Conservation (phyloP, 2,113 vertebrate species). For the Tinamus guttatus region DNA sequence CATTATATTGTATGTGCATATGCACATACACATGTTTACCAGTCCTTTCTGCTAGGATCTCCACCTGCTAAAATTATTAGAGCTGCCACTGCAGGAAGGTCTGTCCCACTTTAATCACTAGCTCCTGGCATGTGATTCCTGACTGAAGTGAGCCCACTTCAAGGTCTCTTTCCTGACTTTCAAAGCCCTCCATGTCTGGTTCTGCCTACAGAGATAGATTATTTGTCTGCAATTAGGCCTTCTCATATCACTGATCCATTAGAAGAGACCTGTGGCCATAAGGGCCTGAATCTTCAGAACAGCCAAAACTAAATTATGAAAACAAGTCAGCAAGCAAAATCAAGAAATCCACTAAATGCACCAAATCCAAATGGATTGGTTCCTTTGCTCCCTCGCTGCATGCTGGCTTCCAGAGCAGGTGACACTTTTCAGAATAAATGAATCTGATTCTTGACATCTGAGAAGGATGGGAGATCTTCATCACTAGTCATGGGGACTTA, state of each 20-base stretch:
- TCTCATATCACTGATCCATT: not conserved
- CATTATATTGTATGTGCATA: not conserved
- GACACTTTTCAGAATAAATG: not conserved
- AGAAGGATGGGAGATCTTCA: not conserved
- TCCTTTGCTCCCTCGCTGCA: not conserved
- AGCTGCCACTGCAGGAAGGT: not conserved
- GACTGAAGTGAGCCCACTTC: not conserved
- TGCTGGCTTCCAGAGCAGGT: not conserved
- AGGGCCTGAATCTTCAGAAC: not conserved
- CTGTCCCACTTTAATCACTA: not conserved
- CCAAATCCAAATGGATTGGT: not conserved
- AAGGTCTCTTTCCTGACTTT: not conserved
- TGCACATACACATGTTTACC: not conserved
- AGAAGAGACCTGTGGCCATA: not conserved
- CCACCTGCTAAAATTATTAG: accelerated
- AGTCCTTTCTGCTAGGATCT: not conserved
- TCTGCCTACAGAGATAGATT: not conserved
- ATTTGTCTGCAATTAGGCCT: not conserved
- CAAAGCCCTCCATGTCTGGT: not conserved
- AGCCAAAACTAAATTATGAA: not conserved
- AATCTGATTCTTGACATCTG: not conserved
- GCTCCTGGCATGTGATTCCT: not conserved
- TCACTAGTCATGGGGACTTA: not conserved
- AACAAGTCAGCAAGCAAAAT: not conserved
- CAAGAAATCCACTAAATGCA: not conserved